Conservation (phyloP, 2,888 invertebrate genomes). For the Volucella inanis region DNA sequence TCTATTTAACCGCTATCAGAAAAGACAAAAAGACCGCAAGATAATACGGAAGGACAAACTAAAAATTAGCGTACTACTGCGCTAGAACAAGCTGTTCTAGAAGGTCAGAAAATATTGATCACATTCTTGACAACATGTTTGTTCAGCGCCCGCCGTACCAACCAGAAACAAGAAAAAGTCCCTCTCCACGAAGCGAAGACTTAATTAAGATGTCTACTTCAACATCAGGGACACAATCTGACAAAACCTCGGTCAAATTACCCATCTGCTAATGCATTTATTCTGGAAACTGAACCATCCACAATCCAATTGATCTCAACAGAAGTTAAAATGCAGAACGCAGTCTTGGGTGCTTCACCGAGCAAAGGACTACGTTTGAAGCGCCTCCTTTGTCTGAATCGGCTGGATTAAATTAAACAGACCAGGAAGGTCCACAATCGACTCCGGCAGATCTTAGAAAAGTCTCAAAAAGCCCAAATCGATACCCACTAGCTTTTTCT, state of each 20-base stretch:
- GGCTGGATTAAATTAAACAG: conserved; percentile 10
- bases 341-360: conserved; percentile 25
- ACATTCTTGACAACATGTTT: conserved; percentile 87
- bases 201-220: conserved; percentile 68
- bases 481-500: no score
- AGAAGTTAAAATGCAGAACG: conserved; percentile 34
- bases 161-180: conserved; percentile 78
- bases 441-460: no score
- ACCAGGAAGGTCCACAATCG: no score
- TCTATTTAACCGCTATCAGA: conserved; percentile 89
- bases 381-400: conserved; percentile 32
- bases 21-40: conserved; percentile 78
- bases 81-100: conserved; percentile 70
- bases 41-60: conserved; percentile 71
- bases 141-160: conserved; percentile 85
- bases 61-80: conserved; percentile 48
- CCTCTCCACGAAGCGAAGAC: conserved; percentile 76
- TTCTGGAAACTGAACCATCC: conserved; percentile 50
- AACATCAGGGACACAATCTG: conserved; percentile 37
- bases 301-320: conserved; percentile 13
- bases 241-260: conserved; percentile 75
- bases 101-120: conserved; percentile 85
- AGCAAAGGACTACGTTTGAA: conserved; percentile 37
- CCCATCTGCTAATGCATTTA: conserved; percentile 61
- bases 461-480: no score